Evolutionary conservation across 2,888 invertebrate genomes (phyloP).

Genomic region (Scaptomyza polygonia): DNA sequence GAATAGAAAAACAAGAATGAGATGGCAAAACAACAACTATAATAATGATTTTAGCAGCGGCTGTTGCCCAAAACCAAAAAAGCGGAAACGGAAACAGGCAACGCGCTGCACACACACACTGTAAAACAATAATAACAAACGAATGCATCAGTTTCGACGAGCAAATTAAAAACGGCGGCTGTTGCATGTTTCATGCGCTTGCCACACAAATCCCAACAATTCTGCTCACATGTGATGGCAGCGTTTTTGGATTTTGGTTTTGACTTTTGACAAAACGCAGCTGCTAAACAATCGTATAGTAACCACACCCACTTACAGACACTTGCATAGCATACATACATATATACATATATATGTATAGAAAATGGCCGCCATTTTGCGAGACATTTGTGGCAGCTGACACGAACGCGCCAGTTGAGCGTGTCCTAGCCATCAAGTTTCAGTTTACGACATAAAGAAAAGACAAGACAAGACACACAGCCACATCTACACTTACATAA

Average conservation of each 20-base stretch:
- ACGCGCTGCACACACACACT: conserved; percentile 33
- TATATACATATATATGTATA: too few species aligned
- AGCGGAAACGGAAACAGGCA: conserved; percentile 69
- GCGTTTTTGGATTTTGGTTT: conserved; percentile 56
- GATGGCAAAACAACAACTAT: conserved; percentile 21
- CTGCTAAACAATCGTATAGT: conserved; percentile 51
- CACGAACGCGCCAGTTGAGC: conserved; percentile 58
- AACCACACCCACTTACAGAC: conserved; percentile 7
- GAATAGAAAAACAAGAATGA: conserved; percentile 15
- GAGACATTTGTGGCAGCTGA: conserved; percentile 67
- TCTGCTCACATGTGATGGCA: conserved; percentile 21
- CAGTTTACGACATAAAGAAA: conserved; percentile 40
- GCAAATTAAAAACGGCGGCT: conserved; percentile 75
- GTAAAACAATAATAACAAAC: conserved; percentile 27
- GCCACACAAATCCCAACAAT: conserved; percentile 6
- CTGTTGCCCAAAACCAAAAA: conserved; percentile 31
- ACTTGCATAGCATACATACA: neutral
- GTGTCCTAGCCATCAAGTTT: conserved; percentile 43
- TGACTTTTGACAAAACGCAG: conserved; percentile 66
- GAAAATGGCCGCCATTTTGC: conserved; percentile 61
- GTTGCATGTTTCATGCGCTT: conserved; percentile 60
- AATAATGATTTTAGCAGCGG: conserved; percentile 39
- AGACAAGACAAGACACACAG: conserved; percentile 5
- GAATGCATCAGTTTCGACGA: conserved; percentile 53
- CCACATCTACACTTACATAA: conserved; percentile 8